These are phyloP conservation scores for Chauna torquata DNA, from an alignment of 2,113 vertebrate species.

Conservation along the genomic window DNA sequence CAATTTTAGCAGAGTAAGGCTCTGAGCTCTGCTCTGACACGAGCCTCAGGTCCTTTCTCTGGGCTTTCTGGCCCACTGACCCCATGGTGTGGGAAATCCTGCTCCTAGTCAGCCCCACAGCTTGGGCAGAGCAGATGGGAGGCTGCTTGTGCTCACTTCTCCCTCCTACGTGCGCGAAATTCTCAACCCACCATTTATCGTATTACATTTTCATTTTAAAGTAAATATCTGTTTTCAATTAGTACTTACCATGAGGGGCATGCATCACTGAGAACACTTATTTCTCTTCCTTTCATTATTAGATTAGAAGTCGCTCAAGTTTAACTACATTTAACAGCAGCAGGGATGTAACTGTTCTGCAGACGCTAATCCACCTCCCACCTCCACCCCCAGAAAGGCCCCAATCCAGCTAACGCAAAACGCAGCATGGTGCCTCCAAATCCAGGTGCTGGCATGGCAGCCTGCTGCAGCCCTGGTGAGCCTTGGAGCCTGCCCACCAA, in stretches of 20 bases:
- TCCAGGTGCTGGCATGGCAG: not conserved
- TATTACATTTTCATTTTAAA: constrained; percentile 72
- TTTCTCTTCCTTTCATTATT: constrained; percentile 70
- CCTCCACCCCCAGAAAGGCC: not conserved
- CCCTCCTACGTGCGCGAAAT: not conserved
- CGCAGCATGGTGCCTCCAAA: not conserved
- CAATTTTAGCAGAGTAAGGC: not conserved
- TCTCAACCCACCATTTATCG: constrained; percentile 50
- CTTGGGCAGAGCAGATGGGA: not conserved
- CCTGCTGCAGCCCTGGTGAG: not conserved
- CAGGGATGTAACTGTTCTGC: constrained; percentile 7
- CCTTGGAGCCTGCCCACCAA: not conserved
- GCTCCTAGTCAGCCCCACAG: not conserved
- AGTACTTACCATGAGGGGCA: constrained; percentile 62
- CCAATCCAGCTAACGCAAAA: not conserved
- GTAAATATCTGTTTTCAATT: constrained; percentile 75
- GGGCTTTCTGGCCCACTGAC: not conserved
- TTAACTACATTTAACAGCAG: constrained; percentile 69
- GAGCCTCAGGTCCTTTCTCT: not conserved
- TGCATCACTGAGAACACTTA: constrained; percentile 66
- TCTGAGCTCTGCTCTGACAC: not conserved
- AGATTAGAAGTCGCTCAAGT: constrained; percentile 64
- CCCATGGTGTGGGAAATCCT: accelerated
- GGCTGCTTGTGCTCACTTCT: accelerated
- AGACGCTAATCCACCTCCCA: constrained; percentile 21